These are phyloP conservation scores for Darevskia nairensis DNA, from an alignment of 2,797 vertebrate species.

Conservation along the genomic window DNA sequence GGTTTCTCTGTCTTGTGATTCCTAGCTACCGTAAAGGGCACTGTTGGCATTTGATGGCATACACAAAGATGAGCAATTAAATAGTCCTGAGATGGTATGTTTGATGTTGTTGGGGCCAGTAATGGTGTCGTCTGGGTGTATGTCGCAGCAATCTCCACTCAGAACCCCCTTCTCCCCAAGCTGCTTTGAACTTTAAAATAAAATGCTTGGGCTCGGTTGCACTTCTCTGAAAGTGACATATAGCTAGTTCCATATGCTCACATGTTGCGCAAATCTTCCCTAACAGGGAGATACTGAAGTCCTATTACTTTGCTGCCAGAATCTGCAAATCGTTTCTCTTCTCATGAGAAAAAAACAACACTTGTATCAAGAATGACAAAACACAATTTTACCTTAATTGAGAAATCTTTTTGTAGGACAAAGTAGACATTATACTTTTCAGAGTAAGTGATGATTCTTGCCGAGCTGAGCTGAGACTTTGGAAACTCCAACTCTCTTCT, in stretches of 20 bases:
- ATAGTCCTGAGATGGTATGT: too few species aligned
- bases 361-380: neutral
- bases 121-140: too few species aligned
- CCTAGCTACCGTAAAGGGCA: too few species aligned
- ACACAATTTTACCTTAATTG: slow-evolving; percentile 37
- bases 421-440: slow-evolving; percentile 48
- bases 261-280: neutral
- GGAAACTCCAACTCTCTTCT: slow-evolving; percentile 45
- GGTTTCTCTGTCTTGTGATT: too few species aligned
- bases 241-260: neutral
- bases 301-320: neutral
- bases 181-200: neutral
- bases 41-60: too few species aligned
- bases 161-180: neutral
- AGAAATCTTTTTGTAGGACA: slow-evolving; percentile 42
- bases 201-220: neutral
- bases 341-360: neutral
- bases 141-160: neutral
- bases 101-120: too few species aligned
- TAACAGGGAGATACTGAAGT: neutral
- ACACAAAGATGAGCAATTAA: too few species aligned
- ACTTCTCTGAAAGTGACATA: neutral
- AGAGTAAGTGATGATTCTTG: slow-evolving; percentile 17
- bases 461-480: slow-evolving; percentile 29
- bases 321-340: neutral